These are phyloP conservation scores for Periplaneta americana DNA, from an alignment of 1,140 invertebrate species.

Conservation along the genomic window DNA sequence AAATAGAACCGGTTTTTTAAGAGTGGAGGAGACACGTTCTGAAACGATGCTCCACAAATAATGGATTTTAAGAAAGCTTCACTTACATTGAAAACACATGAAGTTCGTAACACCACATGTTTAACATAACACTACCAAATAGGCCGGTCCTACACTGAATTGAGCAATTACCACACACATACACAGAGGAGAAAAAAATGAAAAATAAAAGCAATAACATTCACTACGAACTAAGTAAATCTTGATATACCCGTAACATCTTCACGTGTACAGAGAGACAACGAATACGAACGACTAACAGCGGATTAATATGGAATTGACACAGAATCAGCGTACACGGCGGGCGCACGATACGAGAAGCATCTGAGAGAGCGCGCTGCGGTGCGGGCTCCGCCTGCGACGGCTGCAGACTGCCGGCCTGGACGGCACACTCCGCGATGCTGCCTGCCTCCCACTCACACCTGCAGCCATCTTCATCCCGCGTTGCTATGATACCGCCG, in stretches of 20 bases:
- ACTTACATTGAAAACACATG: background rate
- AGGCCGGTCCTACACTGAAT: background rate
- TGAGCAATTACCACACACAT: background rate
- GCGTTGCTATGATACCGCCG: too few species aligned
- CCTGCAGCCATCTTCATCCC: background rate
- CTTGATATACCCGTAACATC: background rate
- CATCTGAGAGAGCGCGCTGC: background rate
- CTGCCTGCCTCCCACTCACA: background rate
- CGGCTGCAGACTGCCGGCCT: background rate
- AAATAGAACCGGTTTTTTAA: too few species aligned
- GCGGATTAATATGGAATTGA: too few species aligned
- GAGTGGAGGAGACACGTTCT: too few species aligned
- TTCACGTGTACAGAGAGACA: background rate
- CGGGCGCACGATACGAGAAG: background rate
- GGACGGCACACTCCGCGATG: background rate
- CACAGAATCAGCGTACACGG: background rate
- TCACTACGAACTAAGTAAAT: background rate
- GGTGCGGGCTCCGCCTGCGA: background rate
- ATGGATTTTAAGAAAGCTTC: background rate
- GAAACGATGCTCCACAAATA: too few species aligned
- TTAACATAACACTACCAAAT: background rate
- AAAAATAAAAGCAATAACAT: background rate
- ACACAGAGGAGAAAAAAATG: background rate
- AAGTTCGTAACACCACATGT: background rate
- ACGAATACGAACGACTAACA: background rate